Percentiles rank a stretch among this genome's conserved stretches.
These are phyloP conservation scores for Epirrita christyi DNA, from an alignment of 2,888 invertebrate species.

Conservation along the genomic window DNA sequence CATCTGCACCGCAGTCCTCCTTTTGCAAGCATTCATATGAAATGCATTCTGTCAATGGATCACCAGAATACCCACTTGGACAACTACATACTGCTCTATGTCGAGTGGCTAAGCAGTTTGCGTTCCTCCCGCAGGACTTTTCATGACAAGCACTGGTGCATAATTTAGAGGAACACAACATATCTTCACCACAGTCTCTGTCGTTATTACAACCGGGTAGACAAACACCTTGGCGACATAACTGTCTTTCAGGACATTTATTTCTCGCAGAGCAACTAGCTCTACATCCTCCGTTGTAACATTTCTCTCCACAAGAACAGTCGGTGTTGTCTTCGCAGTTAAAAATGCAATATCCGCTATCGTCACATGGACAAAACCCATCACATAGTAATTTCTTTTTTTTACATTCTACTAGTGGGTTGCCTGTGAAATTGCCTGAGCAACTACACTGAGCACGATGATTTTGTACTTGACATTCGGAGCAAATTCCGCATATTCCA, in stretches of 20 bases:
- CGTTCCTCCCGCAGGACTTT: slow-evolving; percentile 91
- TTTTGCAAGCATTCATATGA: slow-evolving; percentile 91
- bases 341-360: slow-evolving; percentile 91
- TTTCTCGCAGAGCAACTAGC: slow-evolving; percentile 88
- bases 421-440: slow-evolving; percentile 91
- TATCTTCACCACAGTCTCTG: slow-evolving; percentile 91
- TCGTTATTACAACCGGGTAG: slow-evolving; percentile 92
- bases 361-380: slow-evolving; percentile 91
- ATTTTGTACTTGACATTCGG: slow-evolving; percentile 92
- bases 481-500: slow-evolving; percentile 92
- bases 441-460: slow-evolving; percentile 95
- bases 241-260: slow-evolving; percentile 90
- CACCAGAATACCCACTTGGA: slow-evolving; percentile 93
- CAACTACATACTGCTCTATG: slow-evolving; percentile 95
- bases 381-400: slow-evolving; percentile 90
- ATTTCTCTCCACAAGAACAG: slow-evolving; percentile 93
- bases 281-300: slow-evolving; percentile 89
- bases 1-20: slow-evolving; percentile 91
- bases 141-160: slow-evolving; percentile 89
- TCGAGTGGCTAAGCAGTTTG: slow-evolving; percentile 91
- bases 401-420: slow-evolving; percentile 91
- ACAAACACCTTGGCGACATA: slow-evolving; percentile 90
- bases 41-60: slow-evolving; percentile 90
- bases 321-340: slow-evolving; percentile 87
- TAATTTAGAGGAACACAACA: slow-evolving; percentile 87